Evolutionary conservation across 2,888 invertebrate species (phyloP).

Genomic region (Drosophila percnosoma): DNA sequence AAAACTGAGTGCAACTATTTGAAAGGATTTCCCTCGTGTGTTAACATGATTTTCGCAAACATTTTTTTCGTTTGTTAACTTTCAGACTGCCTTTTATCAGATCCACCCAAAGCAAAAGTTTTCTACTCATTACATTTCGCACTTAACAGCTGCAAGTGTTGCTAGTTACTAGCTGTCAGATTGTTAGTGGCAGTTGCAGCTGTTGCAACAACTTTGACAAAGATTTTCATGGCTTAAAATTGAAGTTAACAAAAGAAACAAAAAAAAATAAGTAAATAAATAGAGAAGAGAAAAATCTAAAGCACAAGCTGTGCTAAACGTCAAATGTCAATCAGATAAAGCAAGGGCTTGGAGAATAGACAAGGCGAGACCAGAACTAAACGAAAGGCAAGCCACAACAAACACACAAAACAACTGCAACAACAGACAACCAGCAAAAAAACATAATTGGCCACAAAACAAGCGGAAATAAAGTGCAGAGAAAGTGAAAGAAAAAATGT

Average conservation of each 20-base stretch:
- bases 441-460: constrained; percentile 68
- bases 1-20: constrained; percentile 15
- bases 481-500: constrained; percentile 41
- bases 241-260: constrained; percentile 31
- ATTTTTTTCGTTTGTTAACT: constrained; percentile 14
- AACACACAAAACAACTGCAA: not conserved
- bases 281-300: constrained; percentile 1
- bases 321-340: constrained; percentile 78
- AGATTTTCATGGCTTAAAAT: constrained; percentile 34
- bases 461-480: constrained; percentile 50
- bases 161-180: constrained; percentile 23
- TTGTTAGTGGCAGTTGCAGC: constrained; percentile 35
- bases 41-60: constrained; percentile 22
- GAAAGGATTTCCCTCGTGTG: constrained; percentile 34
- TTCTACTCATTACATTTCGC: constrained; percentile 63
- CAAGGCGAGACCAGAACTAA: constrained; percentile 1
- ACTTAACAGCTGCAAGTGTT: constrained; percentile 47
- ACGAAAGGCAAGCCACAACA: constrained; percentile 11
- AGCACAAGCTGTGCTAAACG: constrained; percentile 56
- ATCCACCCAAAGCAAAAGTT: constrained; percentile 39
- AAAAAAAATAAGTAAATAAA: constrained; percentile 1
- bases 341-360: not conserved
- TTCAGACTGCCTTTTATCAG: constrained; percentile 34
- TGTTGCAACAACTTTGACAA: constrained; percentile 43
- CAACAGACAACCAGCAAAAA: constrained; percentile 8